Evolutionary conservation across 2,888 invertebrate species (phyloP), one percentile per base, ranked within the genome.

Genomic region (Noctuana brunneofusca): DNA sequence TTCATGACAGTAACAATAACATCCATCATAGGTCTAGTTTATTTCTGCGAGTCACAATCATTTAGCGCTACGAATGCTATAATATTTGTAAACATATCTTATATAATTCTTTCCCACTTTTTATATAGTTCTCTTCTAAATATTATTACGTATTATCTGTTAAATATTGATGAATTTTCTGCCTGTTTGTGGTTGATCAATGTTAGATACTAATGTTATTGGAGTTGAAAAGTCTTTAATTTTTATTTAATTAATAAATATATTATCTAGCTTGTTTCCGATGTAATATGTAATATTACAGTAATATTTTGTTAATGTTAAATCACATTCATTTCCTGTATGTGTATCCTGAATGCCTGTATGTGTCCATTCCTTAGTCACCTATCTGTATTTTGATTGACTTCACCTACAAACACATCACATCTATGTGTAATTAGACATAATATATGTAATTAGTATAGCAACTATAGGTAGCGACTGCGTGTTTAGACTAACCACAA

Each of bases 11-110:
- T 71, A 70, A 60, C 65, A 68, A 67, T 70, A 69, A 70, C 67
- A 69, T 71, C 72, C 72, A 71, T 73, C 72, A 71, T 73, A 69
- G 63, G 70, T 69, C 72, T 68, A 68, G 69, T 71, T 71, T 63
- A 68, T 63, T 68, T 56, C 58, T 58, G 35, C n/a, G 20, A 22
- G 32, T 52, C 53, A 59, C 43, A 56, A 56, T 56, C 46, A 46
- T 56, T 49, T 3, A n/a, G 3, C 35, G n/a, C 35, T 41, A 41
- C 4, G 38, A 41, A 41, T 38, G n/a, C 12, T 43, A 8, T 48
- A n/a, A 18, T 48, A 48, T 3, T 12, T 18, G 18, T 46, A 18
- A 6, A 46, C 4, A 46, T 20, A 46, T 14, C 2, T 32, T 32
- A 20, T 20, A 18, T n/a, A n/a, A n/a, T n/a, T n/a, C n/a, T n/a